These are phyloP conservation scores for Acanthosepion pharaonis DNA, from an alignment of 2,888 invertebrate genomes.

Conservation along the genomic window DNA sequence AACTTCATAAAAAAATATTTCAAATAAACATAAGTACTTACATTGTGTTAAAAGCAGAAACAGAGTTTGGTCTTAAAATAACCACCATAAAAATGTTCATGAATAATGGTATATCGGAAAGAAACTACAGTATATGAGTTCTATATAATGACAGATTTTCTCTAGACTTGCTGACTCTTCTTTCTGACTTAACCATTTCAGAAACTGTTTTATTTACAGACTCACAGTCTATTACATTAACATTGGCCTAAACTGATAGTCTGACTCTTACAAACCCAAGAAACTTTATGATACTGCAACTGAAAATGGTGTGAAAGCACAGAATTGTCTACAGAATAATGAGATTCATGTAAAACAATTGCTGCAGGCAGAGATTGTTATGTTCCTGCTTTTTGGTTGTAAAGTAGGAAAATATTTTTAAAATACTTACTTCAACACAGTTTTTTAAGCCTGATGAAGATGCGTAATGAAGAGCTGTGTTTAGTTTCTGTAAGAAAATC, in stretches of 20 bases:
- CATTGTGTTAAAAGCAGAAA: neutral
- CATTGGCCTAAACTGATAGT: neutral
- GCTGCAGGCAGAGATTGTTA: neutral
- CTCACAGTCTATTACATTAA: neutral
- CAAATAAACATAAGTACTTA: neutral
- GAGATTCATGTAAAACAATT: neutral
- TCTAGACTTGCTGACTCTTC: neutral
- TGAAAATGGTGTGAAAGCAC: neutral
- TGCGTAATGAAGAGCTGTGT: constrained; percentile 82
- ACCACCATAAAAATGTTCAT: neutral
- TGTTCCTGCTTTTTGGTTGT: constrained; percentile 68
- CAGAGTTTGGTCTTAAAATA: neutral
- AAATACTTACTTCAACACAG: constrained; percentile 78
- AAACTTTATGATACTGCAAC: neutral
- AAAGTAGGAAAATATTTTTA: constrained; percentile 47
- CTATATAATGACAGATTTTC: neutral
- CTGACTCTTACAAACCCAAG: neutral
- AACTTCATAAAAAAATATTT: neutral
- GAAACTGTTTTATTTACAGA: neutral
- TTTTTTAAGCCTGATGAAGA: constrained; percentile 79
- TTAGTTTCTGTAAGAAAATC: constrained; percentile 77
- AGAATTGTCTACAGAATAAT: neutral
- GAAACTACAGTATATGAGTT: neutral
- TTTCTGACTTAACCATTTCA: neutral
- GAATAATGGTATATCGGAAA: neutral